Base-by-base conservation (phyloP, 1,140 invertebrate genomes). In the Calephelis virginiensis region DNA sequence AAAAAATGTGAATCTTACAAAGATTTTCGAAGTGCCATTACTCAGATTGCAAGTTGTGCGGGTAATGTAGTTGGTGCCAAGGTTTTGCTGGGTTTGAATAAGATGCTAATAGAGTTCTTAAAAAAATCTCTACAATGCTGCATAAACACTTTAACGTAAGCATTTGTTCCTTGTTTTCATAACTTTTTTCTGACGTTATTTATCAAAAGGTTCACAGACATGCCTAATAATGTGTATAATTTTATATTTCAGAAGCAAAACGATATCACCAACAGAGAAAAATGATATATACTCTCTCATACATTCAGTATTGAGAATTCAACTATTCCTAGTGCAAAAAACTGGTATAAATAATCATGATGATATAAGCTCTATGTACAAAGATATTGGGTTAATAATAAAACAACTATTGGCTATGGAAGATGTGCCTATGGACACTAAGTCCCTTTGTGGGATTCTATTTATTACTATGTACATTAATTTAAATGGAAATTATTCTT, bases 341-440 rank as follows among this genome's bases (percentile, higher is more conserved):
- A 61, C 71, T 11, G 69, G 66, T 11, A 17, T 68, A 7, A 61
- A 74, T 0, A 75, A 71, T 43, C 56, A 28, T 12, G 12, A 13
- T 9, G 66, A 71, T 28, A 61, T 81, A 48, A 73, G 40, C 37
- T 59, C 46, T 69, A 66, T 75, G 13, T 77, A 79, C 37, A 60
- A 59, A 0, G 63, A 61, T 0, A 78, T 81, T 72, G 77, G 72
- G 63, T 47, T n/a, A 12, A 56, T 28, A 68, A 68, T 86, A n/a
- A 72, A 80, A 66, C 14, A 75, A 0, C 67, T 90, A 1, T 48
- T 86, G 49, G 79, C 74, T 67, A 75, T 86, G 61, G 71, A 74
- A 11, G 85, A 90, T 59, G 75, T 81, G 1, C 85, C 87, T 6
- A 90, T 90, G 85, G 87, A 90, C 53, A 86, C 85, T 3, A 90